phyloP scores from a whole-genome alignment of 2,797 vertebrate species.

The Cyprinella venusta region DNA sequence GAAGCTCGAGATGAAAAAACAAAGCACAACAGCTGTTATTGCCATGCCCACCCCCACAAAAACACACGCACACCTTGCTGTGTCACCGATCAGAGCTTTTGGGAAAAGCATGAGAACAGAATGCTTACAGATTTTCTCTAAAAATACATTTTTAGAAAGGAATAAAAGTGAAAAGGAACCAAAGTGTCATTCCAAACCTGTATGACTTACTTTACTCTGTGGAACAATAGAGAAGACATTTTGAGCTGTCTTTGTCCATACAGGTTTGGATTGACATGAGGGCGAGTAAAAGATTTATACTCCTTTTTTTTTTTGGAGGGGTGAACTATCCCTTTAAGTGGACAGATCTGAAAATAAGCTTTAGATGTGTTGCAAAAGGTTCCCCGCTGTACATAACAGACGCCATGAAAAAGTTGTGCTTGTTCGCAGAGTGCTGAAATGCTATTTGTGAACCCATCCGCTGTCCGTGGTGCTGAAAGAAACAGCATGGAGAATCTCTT shows the following conservation, averaged over 20 bases:
- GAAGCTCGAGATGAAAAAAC: slow-evolving; percentile 1
- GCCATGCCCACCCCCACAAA: slow-evolving; percentile 6
- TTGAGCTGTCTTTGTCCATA: neutral
- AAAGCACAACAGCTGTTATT: slow-evolving; percentile 17
- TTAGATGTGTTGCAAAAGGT: slow-evolving; percentile 3
- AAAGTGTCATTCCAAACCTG: neutral
- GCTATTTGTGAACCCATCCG: neutral
- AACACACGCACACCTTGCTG: slow-evolving; percentile 5
- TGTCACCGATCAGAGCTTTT: slow-evolving; percentile 27
- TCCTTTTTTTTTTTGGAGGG: neutral
- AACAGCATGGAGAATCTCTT: slow-evolving; percentile 3
- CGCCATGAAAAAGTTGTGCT: slow-evolving; percentile 14
- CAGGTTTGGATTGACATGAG: neutral
- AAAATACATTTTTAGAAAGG: neutral
- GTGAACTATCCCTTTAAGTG: slow-evolving; percentile 5
- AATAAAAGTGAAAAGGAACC: neutral
- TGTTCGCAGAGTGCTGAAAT: slow-evolving; percentile 18
- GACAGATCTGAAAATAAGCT: slow-evolving; percentile 13
- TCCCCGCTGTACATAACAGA: neutral
- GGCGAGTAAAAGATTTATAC: neutral
- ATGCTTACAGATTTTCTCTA: neutral
- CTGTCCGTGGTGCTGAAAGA: slow-evolving; percentile 53
- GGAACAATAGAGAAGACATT: neutral
- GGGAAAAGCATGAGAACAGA: neutral
- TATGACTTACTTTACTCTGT: slow-evolving; percentile 1